Conservation (phyloP, 2,888 invertebrate genomes). For the Chesias legatella region DNA sequence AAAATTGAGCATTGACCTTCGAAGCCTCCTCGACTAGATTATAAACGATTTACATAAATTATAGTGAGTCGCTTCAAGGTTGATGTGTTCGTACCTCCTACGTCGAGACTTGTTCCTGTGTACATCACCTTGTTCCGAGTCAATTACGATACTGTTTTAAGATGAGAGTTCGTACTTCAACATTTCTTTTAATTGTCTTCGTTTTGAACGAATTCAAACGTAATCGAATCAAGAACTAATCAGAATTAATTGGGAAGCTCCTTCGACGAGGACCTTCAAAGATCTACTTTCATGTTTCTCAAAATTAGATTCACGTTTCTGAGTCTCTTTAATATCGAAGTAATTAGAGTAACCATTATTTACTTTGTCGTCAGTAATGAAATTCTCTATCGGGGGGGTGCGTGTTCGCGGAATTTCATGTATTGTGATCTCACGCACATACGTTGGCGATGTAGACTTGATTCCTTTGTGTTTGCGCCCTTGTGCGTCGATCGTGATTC, state of each 20-base stretch:
- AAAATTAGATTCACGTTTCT: constrained; percentile 10
- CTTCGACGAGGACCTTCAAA: constrained; percentile 7
- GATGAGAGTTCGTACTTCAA: neutral
- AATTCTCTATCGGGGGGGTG: constrained; percentile 10
- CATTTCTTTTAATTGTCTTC: constrained; percentile 1
- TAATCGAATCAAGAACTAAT: constrained; percentile 12
- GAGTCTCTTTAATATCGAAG: constrained; percentile 2
- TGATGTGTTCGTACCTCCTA: constrained; percentile 3
- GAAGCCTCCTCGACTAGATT: constrained; percentile 8
- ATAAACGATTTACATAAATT: constrained; percentile 23
- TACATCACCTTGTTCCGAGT: constrained; percentile 1
- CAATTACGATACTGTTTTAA: too few species aligned
- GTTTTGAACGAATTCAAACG: constrained; percentile 6
- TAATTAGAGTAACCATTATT: constrained; percentile 12
- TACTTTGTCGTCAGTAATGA: constrained; percentile 8
- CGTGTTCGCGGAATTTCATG: constrained; percentile 6
- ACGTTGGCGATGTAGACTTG: constrained; percentile 29
- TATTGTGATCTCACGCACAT: constrained; percentile 12
- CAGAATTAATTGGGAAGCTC: constrained; percentile 12
- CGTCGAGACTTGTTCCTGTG: neutral
- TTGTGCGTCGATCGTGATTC: constrained; percentile 43
- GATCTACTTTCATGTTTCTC: constrained; percentile 8
- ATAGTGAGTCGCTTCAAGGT: constrained; percentile 8
- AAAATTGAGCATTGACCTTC: constrained; percentile 24
- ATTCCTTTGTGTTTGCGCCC: constrained; percentile 44